Percentiles rank a stretch among this genome's conserved stretches.
These are phyloP conservation scores for Macrostomum lignano DNA, from an alignment of 1,140 invertebrate genomes.

Conservation along the genomic window DNA sequence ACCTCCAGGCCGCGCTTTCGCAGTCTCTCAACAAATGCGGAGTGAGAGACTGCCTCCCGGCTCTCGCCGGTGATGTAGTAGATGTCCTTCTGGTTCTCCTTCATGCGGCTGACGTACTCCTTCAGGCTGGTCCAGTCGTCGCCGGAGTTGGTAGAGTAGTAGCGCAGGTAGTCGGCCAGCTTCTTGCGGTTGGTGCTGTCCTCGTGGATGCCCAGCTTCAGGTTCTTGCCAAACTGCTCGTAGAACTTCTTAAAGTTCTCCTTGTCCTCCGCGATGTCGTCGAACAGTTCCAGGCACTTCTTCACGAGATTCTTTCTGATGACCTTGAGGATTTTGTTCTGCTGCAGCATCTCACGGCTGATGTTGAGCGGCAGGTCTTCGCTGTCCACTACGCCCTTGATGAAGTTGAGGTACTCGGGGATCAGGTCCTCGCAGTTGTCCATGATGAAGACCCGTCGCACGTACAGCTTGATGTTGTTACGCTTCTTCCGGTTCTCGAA, in stretches of 20 bases:
- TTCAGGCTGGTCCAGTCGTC: constrained; percentile 69
- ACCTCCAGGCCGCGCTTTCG: constrained; percentile 90
- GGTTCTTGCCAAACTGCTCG: constrained; percentile 83
- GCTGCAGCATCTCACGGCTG: constrained; percentile 89
- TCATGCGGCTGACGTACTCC: constrained; percentile 87
- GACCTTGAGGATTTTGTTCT: constrained; percentile 86
- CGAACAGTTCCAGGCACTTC: constrained; percentile 82
- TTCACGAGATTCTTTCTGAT: constrained; percentile 94
- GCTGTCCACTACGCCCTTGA: constrained; percentile 83
- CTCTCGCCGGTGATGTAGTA: constrained; percentile 93
- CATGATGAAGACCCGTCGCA: constrained; percentile 89
- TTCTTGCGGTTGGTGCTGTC: constrained; percentile 75
- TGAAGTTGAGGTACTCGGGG: constrained; percentile 77
- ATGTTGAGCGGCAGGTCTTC: constrained; percentile 92
- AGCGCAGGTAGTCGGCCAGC: constrained; percentile 61
- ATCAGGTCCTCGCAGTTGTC: constrained; percentile 95
- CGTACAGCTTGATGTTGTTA: constrained; percentile 92
- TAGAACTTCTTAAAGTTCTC: constrained; percentile 96
- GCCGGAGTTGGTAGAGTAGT: constrained; percentile 65
- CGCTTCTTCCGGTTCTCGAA: constrained; percentile 93
- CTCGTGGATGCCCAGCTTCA: constrained; percentile 90
- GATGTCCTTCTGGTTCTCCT: constrained; percentile 83
- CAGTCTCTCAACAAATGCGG: constrained; percentile 80
- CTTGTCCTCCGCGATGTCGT: constrained; percentile 74
- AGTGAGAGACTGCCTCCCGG: constrained; percentile 74